These are phyloP conservation scores for Dasysyrphus albostriatus DNA, from an alignment of 2,888 invertebrate species.

Conservation along the genomic window DNA sequence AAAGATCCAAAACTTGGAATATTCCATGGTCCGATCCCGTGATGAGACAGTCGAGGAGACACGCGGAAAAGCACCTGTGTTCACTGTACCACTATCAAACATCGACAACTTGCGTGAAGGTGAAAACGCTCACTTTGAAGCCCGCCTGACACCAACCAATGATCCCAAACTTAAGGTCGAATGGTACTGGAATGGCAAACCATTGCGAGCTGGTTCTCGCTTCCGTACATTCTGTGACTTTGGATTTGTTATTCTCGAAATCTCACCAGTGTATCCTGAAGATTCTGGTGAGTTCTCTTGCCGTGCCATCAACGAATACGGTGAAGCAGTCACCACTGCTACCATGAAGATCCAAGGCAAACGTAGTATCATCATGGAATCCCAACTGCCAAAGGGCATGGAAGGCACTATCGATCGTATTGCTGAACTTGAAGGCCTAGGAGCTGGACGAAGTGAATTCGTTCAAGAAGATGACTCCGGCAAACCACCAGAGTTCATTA, in stretches of 20 bases:
- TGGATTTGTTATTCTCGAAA: slow-evolving; percentile 98
- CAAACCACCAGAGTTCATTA: slow-evolving; percentile 95
- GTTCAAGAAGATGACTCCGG: slow-evolving; percentile 92
- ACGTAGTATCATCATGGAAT: slow-evolving; percentile 95
- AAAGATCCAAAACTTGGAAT: slow-evolving; percentile 96
- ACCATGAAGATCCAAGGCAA: slow-evolving; percentile 96
- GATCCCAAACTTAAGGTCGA: slow-evolving; percentile 96
- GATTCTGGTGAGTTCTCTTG: slow-evolving; percentile 97
- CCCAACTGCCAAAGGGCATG: slow-evolving; percentile 96
- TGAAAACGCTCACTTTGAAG: slow-evolving; percentile 96
- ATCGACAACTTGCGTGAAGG: slow-evolving; percentile 94
- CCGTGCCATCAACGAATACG: slow-evolving; percentile 94
- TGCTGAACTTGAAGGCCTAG: slow-evolving; percentile 94
- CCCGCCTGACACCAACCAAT: slow-evolving; percentile 93
- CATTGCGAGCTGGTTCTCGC: slow-evolving; percentile 93
- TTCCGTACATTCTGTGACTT: slow-evolving; percentile 99
- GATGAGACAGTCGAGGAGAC: slow-evolving; percentile 90
- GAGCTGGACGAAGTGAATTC: slow-evolving; percentile 87
- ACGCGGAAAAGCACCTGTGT: slow-evolving; percentile 94
- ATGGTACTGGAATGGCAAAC: slow-evolving; percentile 98
- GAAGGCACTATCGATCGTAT: slow-evolving; percentile 97
- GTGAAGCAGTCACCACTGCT: slow-evolving; percentile 95
- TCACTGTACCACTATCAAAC: slow-evolving; percentile 94
- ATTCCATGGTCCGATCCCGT: slow-evolving; percentile 91
- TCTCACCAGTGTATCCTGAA: slow-evolving; percentile 98